Evolutionary conservation across 2,113 vertebrate genomes (phyloP), one percentile per base, ranked within the genome.

Genomic region (Centropus bengalensis): DNA sequence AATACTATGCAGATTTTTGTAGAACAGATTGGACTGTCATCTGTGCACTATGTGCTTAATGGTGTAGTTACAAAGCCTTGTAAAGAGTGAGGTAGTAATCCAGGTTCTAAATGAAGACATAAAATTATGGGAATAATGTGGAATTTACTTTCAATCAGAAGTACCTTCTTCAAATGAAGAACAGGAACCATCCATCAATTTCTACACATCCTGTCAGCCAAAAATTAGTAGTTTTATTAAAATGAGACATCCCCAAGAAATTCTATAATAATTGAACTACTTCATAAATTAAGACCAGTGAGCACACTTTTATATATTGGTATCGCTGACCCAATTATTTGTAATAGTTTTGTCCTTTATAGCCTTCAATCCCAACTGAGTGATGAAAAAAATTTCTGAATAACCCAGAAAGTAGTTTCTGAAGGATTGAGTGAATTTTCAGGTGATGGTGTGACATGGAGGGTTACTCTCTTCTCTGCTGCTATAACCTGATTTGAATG

Each of bases 401-500:
- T 95, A 95, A 66, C 16, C 22, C 5, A 81, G 71, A 80, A 86
- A 82, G 86, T 60, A 76, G 13, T 92, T 95, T 89, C 82, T 81
- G 64, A 76, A 75, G 36, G 42, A 75, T 14, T 51, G 36, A 69
- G 54, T 55, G 36, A 81, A 54, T 93, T 95, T 96, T 85, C 70
- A 91, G 76, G 52, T 70, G 47, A 87, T 28, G 32, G 22, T 36
- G 62, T 70, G 62, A 63, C 67, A 74, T 10, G 56, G 66, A 81
- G 40, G 19, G n/a, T 32, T 66, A 74, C 15, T 60, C 30, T 79
- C 10, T 71, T 94, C 56, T 83, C 30, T 91, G 67, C 73, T 92
- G 44, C 59, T 92, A 82, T 96, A 97, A 93, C 82, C 30, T 55
- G 32, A 52, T 95, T 95, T 93, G 93, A 96, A 96, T 94, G 88